Evolutionary conservation across 2,113 vertebrate genomes (phyloP), one percentile per base, ranked within the genome.

Genomic region (Echinops telfairi): DNA sequence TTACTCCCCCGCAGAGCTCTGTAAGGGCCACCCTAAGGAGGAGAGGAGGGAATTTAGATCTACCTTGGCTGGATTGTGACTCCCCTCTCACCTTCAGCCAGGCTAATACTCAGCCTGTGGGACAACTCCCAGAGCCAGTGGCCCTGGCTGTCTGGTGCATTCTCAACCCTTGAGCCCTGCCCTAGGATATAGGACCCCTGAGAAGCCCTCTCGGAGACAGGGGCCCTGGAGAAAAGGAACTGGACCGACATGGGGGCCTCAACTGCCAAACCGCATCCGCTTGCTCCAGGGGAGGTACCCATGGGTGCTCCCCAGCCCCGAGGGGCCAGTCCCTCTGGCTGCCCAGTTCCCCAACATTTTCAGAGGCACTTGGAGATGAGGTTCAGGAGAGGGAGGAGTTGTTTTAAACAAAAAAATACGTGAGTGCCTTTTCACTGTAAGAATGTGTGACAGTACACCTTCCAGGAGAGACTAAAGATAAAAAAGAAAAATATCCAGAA

Each of bases 281-380:
- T 4, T 2, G 3, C 29, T 3, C 2, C 11, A 29, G 23, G 4
- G 3, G 57, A 88, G 76, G 53, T 53, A 53, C 47, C 9, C 1
- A 53, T 53, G 47, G 47, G 47, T 12, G 47, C 47, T 53, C 47
- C 47, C 47, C 5, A 53, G 47, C 12, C 47, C 47, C 47, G 2
- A 2, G 47, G 47, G 47, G 47, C 47, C 47, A 53, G 47, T 2
- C 40, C 15, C 40, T 20, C 15, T 33, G 15, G 27, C 80, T n/a
- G 9, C 29, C 40, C 9, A 0, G 10, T 9, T 3, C 3, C 31
- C 43, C 66, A 27, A 0, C 2, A 22, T 2, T 57, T 20, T n/a
- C 20, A 79, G 58, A 29, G 29, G 6, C 8, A 23, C 36, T 12
- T 0, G 20, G 40, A 40, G 40, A 40, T 40, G 40, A 23, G 2